Evolutionary conservation across 2,113 vertebrate species (phyloP), one percentile per base, ranked within the genome.

Genomic region (Phylloscopus trochilus): DNA sequence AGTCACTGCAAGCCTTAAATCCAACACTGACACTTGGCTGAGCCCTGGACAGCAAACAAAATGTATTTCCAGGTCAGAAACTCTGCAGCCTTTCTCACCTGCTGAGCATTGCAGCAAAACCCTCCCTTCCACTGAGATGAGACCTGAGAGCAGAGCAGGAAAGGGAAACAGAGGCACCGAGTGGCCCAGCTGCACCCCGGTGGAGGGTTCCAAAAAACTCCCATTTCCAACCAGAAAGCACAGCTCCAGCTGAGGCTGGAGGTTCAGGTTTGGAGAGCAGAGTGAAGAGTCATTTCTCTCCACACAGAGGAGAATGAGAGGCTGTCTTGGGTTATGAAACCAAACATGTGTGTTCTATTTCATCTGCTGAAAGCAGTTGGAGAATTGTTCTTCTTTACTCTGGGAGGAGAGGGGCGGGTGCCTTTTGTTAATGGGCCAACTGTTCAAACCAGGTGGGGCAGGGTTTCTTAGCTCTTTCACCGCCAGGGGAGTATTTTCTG

Each of bases 141-240:
- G 60, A 31, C 4, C 64, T 43, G 37, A 14, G 28, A 15, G 64
- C 13, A 47, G 37, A 74, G 41, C 37, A 76, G 43, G 28, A 66
- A 66, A 20, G 13, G 8, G 13, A 62, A 35, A 22, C 16, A 14
- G 19, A 76, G 63, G 35, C 37, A 41, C 14, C 52, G 3, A 2
- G 0, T 16, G 37, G 26, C 28, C 52, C 9, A 6, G 24, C 43
- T 6, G 17, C 6, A 31, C 5, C 7, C 16, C 11, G 11, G 22
- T 15, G 15, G 26, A 20, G 9, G 22, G 20, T 17, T 33, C 69
- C 67, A 76, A 52, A 33, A 20, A 47, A 8, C 2, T 52, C 15
- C 49, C 19, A 33, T 23, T 51, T 47, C 35, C 75, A 80, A 33
- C 73, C 7, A 72, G 27, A 44, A 84, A 10, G 3, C 37, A 31